Percentiles rank a stretch among this genome's conserved stretches.
These are phyloP conservation scores for Scyliorhinus canicula DNA, from an alignment of 2,797 vertebrate genomes.

Conservation along the genomic window DNA sequence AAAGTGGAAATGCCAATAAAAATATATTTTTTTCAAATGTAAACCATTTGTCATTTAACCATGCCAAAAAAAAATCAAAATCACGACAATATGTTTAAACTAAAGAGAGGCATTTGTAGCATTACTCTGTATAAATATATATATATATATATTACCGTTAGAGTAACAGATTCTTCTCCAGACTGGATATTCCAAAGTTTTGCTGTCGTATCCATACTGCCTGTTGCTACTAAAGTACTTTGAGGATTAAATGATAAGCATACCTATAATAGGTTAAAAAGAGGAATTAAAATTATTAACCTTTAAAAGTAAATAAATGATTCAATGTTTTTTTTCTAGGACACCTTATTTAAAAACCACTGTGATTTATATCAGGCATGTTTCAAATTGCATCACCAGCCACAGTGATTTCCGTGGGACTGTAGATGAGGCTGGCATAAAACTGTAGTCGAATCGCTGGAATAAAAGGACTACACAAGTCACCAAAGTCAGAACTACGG, in stretches of 20 bases:
- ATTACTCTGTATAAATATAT: slow-evolving; percentile 43
- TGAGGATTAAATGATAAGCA: slow-evolving; percentile 90
- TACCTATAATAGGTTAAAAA: slow-evolving; percentile 59
- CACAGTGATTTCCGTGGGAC: not conserved
- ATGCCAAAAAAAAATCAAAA: not conserved
- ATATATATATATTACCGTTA: slow-evolving; percentile 57
- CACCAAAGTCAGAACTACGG: not conserved
- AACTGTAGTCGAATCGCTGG: not conserved
- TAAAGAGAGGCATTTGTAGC: not conserved
- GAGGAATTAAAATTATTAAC: slow-evolving; percentile 2
- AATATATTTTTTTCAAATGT: no score
- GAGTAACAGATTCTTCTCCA: slow-evolving; percentile 72
- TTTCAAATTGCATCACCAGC: not conserved
- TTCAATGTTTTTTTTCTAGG: not conserved
- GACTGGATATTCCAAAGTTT: slow-evolving; percentile 82
- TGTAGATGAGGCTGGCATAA: not conserved
- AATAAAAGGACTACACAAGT: not conserved
- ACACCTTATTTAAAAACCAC: not conserved
- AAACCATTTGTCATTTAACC: not conserved
- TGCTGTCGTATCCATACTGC: slow-evolving; percentile 84
- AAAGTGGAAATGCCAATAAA: no score
- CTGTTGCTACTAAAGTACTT: slow-evolving; percentile 86
- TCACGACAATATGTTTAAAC: not conserved
- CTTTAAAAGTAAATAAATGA: not conserved
- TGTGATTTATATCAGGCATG: not conserved